A percentile compares a stretch with the other conserved stretches of the same genome.
Conservation (phyloP, 2,888 invertebrate genomes). For the Gymnocheta viridis region DNA sequence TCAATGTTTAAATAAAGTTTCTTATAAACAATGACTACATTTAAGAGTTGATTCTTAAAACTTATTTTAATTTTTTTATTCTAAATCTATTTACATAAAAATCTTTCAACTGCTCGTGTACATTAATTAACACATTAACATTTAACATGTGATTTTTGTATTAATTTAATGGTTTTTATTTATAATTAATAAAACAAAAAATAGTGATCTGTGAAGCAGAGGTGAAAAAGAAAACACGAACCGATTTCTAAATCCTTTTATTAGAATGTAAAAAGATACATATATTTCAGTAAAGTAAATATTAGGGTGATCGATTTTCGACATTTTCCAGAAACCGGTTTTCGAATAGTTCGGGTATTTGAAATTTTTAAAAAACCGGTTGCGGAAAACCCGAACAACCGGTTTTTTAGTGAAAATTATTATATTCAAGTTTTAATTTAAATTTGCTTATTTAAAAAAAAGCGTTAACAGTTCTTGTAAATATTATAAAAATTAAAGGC, state of each 20-base stretch:
- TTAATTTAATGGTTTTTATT: background rate
- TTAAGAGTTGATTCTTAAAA: conserved; percentile 13
- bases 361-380: too few species aligned
- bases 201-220: background rate
- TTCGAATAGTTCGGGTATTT: too few species aligned
- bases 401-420: too few species aligned
- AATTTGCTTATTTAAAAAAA: too few species aligned
- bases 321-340: too few species aligned
- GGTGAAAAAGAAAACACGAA: background rate
- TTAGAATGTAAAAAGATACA: background rate
- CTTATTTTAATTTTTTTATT: conserved; percentile 16
- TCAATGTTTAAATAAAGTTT: conserved; percentile 20
- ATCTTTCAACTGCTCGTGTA: conserved; percentile 58
- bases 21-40: conserved; percentile 21
- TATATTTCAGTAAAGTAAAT: background rate
- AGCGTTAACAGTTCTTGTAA: too few species aligned
- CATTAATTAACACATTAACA: conserved; percentile 55
- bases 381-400: too few species aligned
- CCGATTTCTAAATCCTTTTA: background rate
- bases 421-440: too few species aligned
- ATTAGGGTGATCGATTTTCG: too few species aligned
- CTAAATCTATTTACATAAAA: conserved; percentile 61
- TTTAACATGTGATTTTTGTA: conserved; percentile 13
- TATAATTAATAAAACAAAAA: background rate
- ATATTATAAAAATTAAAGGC: too few species aligned